Percentiles rank a stretch among this genome's conserved stretches.
Conservation (phyloP, 2,113 vertebrate genomes). For the Rutilus rutilus region DNA sequence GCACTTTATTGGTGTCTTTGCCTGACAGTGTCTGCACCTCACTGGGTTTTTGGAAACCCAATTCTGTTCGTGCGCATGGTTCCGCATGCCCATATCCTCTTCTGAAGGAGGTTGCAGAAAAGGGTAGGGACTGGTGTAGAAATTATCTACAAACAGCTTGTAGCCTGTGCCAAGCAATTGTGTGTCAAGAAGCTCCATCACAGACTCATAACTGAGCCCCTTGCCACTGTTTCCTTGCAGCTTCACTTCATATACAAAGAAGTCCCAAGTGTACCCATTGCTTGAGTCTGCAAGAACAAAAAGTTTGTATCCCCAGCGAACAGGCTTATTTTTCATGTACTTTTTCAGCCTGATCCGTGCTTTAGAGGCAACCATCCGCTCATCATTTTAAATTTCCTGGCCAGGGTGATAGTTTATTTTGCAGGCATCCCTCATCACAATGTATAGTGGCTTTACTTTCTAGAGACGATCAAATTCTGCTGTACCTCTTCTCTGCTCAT, state of each 20-base stretch:
- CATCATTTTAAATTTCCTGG: not conserved
- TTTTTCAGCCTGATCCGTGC: not conserved
- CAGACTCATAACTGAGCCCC: conserved; percentile 15
- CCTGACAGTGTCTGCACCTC: not conserved
- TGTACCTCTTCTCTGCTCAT: not conserved
- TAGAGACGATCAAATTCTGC: not conserved
- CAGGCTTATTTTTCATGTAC: not conserved
- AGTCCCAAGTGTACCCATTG: not conserved
- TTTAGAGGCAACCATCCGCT: not conserved
- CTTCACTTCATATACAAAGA: not conserved
- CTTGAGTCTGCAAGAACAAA: not conserved
- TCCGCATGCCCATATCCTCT: not conserved
- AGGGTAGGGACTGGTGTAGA: not conserved
- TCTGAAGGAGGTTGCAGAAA: not conserved
- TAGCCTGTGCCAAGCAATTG: not conserved
- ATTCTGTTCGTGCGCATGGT: not conserved
- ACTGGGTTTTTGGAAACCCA: conserved; percentile 5
- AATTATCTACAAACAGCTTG: not conserved
- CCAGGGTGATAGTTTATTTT: not conserved
- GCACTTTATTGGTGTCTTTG: conserved; percentile 1
- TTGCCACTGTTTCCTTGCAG: not conserved
- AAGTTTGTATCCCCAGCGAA: not conserved
- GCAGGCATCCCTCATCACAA: not conserved
- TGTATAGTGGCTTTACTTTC: not conserved
- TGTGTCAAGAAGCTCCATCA: not conserved